phyloP scores from a whole-genome alignment of 2,113 vertebrate species.

The Hippopotamus amphibius region DNA sequence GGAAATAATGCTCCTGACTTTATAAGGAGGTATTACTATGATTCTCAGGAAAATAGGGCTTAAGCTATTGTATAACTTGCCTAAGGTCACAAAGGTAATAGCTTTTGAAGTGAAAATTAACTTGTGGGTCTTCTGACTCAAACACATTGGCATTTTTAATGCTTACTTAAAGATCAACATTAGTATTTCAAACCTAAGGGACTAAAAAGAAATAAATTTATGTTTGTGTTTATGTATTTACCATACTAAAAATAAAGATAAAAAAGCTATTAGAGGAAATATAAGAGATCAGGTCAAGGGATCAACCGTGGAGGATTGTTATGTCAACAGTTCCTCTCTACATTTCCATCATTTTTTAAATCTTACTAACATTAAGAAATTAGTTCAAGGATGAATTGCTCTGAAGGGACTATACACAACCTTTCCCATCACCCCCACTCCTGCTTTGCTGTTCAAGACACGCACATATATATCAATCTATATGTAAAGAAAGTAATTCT shows the following conservation, averaged over 20 bases:
- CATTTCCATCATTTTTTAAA: background rate
- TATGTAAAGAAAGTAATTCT: background rate
- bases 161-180: background rate
- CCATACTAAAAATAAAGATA: conserved; percentile 11
- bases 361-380: background rate
- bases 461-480: background rate
- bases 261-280: background rate
- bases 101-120: conserved; percentile 22
- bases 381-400: background rate
- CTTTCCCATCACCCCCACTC: background rate
- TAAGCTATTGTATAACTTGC: background rate
- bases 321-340: background rate
- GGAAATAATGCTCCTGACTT: background rate
- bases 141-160: background rate
- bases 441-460: background rate
- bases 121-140: background rate
- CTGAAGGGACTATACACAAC: background rate
- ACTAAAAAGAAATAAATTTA: background rate
- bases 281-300: background rate
- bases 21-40: background rate
- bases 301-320: background rate
- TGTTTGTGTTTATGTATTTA: background rate
- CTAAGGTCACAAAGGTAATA: background rate
- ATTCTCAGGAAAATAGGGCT: background rate
- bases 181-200: background rate